Percentiles rank a stretch among this genome's conserved stretches.
phyloP scores from a whole-genome alignment of 2,113 vertebrate genomes.

The Genyomyrus donnyi region DNA sequence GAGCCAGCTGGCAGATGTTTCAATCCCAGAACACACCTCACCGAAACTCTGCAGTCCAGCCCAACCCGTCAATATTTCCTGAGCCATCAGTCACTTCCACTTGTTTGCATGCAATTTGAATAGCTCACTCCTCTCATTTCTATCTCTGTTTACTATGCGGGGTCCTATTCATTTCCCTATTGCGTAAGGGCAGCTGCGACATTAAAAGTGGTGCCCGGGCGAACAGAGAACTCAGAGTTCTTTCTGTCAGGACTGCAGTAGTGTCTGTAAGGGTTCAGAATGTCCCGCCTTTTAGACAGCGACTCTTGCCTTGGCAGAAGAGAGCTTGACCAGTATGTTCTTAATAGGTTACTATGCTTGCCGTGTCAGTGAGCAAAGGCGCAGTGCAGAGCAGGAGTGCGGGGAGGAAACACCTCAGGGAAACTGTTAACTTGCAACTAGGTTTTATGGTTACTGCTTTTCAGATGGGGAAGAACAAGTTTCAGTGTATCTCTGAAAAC shows the following conservation, averaged over 20 bases:
- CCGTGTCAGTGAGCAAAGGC: slow-evolving; percentile 29
- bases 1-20: not conserved
- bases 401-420: slow-evolving; percentile 17
- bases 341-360: slow-evolving; percentile 60
- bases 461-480: slow-evolving; percentile 35
- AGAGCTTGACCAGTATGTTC: slow-evolving; percentile 19
- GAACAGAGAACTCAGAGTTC: not conserved
- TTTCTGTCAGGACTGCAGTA: not conserved
- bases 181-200: not conserved
- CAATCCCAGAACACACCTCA: not conserved
- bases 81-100: not conserved
- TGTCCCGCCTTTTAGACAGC: not conserved
- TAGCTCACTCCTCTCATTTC: not conserved
- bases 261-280: not conserved
- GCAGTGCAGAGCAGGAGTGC: slow-evolving; percentile 33
- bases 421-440: slow-evolving; percentile 52
- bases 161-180: not conserved
- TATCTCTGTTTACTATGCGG: not conserved
- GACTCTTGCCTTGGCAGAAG: not conserved
- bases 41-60: not conserved
- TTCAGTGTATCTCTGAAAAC: slow-evolving; percentile 35
- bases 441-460: slow-evolving; percentile 26
- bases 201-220: not conserved
- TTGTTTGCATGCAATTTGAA: slow-evolving; percentile 11
- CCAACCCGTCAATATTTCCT: not conserved